phyloP scores from a whole-genome alignment of 2,113 vertebrate species.

The Garra rufa region DNA sequence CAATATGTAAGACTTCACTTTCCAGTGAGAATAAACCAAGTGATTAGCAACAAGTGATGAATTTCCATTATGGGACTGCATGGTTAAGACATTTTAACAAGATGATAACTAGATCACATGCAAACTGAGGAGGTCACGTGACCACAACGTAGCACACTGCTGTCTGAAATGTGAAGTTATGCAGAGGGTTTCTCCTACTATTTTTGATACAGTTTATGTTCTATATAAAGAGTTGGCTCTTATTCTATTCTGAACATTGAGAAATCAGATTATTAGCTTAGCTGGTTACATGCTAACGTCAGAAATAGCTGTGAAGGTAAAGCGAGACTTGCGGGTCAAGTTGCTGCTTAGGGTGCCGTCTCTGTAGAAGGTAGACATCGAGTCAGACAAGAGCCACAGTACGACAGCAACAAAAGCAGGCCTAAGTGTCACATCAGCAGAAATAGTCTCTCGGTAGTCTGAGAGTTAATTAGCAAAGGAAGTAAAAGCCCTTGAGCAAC shows the following conservation, averaged over 20 bases:
- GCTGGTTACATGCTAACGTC: neutral
- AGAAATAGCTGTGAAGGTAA: neutral
- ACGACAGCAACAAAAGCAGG: neutral
- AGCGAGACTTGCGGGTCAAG: neutral
- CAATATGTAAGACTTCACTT: too few relatives aligned
- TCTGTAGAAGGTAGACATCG: neutral
- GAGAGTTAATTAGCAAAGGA: constrained; percentile 28
- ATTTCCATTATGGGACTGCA: neutral
- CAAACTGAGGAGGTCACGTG: too few relatives aligned
- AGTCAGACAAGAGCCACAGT: neutral
- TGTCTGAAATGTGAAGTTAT: too few relatives aligned
- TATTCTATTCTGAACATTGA: neutral
- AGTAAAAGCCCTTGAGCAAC: constrained; percentile 14
- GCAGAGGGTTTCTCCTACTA: neutral
- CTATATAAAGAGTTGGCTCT: neutral
- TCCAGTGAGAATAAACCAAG: too few relatives aligned
- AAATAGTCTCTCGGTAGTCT: neutral
- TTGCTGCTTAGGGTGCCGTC: neutral
- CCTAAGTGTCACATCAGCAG: constrained; percentile 2
- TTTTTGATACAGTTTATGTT: neutral
- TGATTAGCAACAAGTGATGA: too few relatives aligned
- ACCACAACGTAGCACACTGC: too few relatives aligned
- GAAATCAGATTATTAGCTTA: neutral
- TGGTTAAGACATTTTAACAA: neutral
- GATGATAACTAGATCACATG: too few relatives aligned